A percentile compares a stretch with the other conserved stretches of the same genome.
phyloP scores from a whole-genome alignment of 1,140 invertebrate genomes.

The Drosophila pseudoananassae region DNA sequence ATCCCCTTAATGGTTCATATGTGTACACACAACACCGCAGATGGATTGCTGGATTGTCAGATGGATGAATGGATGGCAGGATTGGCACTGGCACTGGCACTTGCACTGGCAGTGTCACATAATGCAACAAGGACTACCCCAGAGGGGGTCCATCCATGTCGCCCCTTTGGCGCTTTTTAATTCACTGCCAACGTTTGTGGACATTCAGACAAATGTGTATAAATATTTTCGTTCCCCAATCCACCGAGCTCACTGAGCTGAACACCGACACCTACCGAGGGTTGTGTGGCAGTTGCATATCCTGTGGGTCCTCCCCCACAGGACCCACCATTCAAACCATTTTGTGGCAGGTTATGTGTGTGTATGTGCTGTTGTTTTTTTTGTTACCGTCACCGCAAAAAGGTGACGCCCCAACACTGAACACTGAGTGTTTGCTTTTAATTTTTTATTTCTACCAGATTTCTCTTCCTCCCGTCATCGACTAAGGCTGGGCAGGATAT shows the following conservation, averaged over 20 bases:
- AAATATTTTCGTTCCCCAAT: conserved; percentile 62
- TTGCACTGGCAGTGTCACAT: conserved; percentile 11
- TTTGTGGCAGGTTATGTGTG: conserved; percentile 26
- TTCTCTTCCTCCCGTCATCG: conserved; percentile 14
- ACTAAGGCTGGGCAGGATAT: background rate
- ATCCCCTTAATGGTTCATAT: conserved; percentile 64
- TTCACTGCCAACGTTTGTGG: conserved; percentile 54
- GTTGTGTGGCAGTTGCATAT: conserved; percentile 6
- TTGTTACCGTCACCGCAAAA: conserved; percentile 49
- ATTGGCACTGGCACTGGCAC: background rate
- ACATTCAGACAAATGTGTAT: conserved; percentile 47
- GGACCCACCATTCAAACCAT: conserved; percentile 15
- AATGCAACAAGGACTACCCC: conserved; percentile 12
- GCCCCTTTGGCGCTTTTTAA: conserved; percentile 65
- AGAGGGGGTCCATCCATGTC: conserved; percentile 16
- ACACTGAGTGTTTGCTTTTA: conserved; percentile 64
- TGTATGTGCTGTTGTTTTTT: conserved; percentile 20
- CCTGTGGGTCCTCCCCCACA: background rate
- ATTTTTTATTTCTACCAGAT: conserved; percentile 71
- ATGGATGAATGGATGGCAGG: conserved; percentile 1
- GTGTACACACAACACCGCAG: conserved; percentile 29
- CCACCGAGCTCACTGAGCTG: conserved; percentile 28
- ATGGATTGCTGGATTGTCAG: conserved; percentile 4
- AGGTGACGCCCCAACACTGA: conserved; percentile 49
- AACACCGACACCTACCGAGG: conserved; percentile 53